phyloP scores from a whole-genome alignment of 2,113 vertebrate species.

The Morone saxatilis region DNA sequence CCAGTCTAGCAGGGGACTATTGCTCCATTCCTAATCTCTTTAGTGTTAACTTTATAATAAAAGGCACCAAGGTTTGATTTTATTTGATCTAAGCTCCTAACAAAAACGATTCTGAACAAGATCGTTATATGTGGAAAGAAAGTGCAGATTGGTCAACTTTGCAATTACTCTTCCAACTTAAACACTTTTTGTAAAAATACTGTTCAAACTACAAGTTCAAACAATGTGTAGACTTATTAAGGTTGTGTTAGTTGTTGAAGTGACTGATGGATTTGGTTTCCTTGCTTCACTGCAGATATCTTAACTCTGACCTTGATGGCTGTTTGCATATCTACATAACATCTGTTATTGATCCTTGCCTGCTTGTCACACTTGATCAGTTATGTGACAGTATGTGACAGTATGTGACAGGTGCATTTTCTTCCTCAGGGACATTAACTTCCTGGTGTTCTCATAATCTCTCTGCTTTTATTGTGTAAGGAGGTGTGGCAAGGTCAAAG shows the following conservation, averaged over 20 bases:
- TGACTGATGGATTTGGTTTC: neutral
- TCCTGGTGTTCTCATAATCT: conserved; percentile 10
- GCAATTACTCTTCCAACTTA: too few species aligned
- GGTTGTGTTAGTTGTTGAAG: neutral
- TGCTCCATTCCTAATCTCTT: too few species aligned
- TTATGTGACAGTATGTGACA: neutral
- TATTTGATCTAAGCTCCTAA: too few species aligned
- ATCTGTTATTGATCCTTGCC: neutral
- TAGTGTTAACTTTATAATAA: too few species aligned
- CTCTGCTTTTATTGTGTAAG: conserved; percentile 24
- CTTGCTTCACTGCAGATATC: neutral
- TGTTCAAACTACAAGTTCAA: neutral
- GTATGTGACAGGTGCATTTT: neutral
- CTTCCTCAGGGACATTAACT: neutral
- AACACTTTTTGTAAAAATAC: too few species aligned
- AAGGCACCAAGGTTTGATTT: too few species aligned
- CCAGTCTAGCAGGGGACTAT: too few species aligned
- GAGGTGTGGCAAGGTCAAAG: conserved; percentile 49
- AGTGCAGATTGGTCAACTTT: too few species aligned
- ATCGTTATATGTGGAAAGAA: too few species aligned
- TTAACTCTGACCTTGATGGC: neutral
- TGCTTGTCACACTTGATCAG: conserved; percentile 3
- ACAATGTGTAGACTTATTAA: neutral
- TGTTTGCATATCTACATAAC: neutral
- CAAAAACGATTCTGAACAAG: too few species aligned